Conservation (phyloP, 2,797 vertebrate genomes). For the Liparis tanakae region DNA sequence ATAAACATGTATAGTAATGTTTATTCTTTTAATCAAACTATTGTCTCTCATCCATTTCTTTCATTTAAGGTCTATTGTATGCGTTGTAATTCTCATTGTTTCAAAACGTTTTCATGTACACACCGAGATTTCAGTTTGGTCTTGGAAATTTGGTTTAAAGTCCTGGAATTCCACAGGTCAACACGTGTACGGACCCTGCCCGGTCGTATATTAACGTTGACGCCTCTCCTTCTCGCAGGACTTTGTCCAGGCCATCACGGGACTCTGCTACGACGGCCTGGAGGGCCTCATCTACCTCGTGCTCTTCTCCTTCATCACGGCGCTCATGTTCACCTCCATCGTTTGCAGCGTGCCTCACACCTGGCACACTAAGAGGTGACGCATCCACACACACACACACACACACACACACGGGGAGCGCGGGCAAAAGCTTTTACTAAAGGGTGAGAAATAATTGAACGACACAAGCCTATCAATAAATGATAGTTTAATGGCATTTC, state of each 20-base stretch:
- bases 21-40: no score
- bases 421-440: slow-evolving; percentile 30
- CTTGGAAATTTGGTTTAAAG: no score
- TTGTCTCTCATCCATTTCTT: no score
- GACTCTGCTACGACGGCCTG: slow-evolving; percentile 95
- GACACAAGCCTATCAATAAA: slow-evolving; percentile 54
- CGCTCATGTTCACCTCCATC: slow-evolving; percentile 98
- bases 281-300: slow-evolving; percentile 98
- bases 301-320: slow-evolving; percentile 96
- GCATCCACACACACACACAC: not conserved
- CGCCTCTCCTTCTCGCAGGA: slow-evolving; percentile 81
- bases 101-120: no score
- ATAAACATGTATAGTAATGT: no score
- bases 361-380: slow-evolving; percentile 94
- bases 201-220: not conserved
- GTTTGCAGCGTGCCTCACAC: slow-evolving; percentile 97
- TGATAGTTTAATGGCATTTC: slow-evolving; percentile 41
- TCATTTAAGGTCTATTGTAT: no score
- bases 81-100: no score
- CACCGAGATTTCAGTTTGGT: no score
- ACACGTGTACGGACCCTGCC: no score
- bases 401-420: not conserved
- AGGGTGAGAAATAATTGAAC: slow-evolving; percentile 62
- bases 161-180: no score
- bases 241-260: slow-evolving; percentile 94